Conservation (phyloP, 2,888 invertebrate species). For the Euproctis similis region DNA sequence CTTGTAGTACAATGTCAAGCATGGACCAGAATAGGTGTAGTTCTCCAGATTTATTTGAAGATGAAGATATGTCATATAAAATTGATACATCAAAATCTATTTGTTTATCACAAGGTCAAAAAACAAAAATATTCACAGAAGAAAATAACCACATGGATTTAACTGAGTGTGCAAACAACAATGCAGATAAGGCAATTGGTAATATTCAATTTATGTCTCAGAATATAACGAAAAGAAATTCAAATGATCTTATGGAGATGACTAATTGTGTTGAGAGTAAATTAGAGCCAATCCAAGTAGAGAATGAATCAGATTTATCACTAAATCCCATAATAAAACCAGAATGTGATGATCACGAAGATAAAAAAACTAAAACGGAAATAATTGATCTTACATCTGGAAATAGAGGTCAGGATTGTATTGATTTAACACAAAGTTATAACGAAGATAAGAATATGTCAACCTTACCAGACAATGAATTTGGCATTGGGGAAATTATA, state of each 20-base stretch:
- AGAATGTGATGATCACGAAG: too few species aligned
- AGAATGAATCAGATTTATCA: slow-evolving; percentile 31
- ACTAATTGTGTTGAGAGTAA: slow-evolving; percentile 42
- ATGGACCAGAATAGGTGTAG: slow-evolving; percentile 34
- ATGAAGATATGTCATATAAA: slow-evolving; percentile 38
- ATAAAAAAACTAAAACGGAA: too few species aligned
- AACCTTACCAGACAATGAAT: slow-evolving; percentile 5
- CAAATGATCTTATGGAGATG: slow-evolving; percentile 55
- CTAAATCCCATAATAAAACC: slow-evolving; percentile 11
- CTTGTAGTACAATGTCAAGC: slow-evolving; percentile 2
- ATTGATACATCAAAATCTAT: slow-evolving; percentile 4
- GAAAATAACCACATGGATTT: slow-evolving; percentile 37
- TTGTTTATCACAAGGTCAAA: slow-evolving; percentile 13
- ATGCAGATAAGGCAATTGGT: slow-evolving; percentile 11
- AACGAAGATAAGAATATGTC: slow-evolving; percentile 12
- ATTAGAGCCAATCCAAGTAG: slow-evolving; percentile 18
- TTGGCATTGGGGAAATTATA: slow-evolving; percentile 11
- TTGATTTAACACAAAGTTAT: slow-evolving; percentile 38
- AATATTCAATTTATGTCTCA: slow-evolving; percentile 21
- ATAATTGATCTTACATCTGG: too few species aligned
- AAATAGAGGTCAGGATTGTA: slow-evolving; percentile 7
- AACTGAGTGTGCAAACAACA: slow-evolving; percentile 33
- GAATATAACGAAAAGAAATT: slow-evolving; percentile 35
- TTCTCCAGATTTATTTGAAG: slow-evolving; percentile 70
- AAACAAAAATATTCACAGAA: slow-evolving; percentile 16